Evolutionary conservation across 2,113 vertebrate genomes (phyloP).

Genomic region (Ailuropoda melanoleuca): DNA sequence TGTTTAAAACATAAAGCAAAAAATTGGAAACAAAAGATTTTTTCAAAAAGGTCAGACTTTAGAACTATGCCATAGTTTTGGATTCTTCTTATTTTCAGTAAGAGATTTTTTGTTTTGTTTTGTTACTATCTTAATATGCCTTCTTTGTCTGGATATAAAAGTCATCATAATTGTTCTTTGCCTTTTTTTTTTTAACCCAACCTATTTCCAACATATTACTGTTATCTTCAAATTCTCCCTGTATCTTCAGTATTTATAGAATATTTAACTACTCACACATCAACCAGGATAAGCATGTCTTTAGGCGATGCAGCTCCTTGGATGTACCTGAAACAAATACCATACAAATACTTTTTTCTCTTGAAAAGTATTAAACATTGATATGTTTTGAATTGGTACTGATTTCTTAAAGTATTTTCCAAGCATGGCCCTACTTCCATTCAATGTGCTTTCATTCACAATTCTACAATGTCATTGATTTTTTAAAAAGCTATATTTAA

Average conservation of each 20-base stretch:
- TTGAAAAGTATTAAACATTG: background rate
- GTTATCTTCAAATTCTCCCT: background rate
- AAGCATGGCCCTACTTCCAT: background rate
- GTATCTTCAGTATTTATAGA: background rate
- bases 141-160: background rate
- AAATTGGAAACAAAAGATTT: background rate
- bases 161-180: background rate
- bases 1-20: background rate
- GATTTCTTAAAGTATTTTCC: background rate
- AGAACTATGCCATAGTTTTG: background rate
- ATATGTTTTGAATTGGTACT: background rate
- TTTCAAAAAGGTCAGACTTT: background rate
- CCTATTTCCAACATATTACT: background rate
- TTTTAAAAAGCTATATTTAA: background rate
- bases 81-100: background rate
- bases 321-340: constrained; percentile 92
- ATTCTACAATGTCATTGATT: background rate
- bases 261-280: constrained; percentile 92
- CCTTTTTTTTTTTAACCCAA: background rate
- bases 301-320: constrained; percentile 99
- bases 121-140: background rate
- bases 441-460: background rate
- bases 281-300: constrained; percentile 99
- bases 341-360: background rate
- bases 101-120: background rate